A percentile compares a stretch with the other conserved stretches of the same genome.
Conservation (phyloP, 2,888 invertebrate genomes). For the Hirudinaria manillensis region DNA sequence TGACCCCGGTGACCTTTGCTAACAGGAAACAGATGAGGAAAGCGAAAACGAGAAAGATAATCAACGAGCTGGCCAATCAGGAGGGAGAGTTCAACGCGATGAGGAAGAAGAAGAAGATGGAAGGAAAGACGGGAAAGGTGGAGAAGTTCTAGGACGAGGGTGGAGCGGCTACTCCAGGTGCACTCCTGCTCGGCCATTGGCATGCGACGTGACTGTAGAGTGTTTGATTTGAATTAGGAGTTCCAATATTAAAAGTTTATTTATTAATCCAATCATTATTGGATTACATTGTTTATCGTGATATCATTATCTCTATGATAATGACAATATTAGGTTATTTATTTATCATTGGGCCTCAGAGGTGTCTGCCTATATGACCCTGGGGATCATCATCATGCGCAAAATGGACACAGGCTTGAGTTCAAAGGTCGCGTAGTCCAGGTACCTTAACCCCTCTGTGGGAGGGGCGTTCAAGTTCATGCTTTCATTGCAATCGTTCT, state of each 20-base stretch:
- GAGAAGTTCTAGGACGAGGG: conserved; percentile 5
- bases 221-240: no score
- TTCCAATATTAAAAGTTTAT: no score
- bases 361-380: no score
- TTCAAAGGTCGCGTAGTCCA: not conserved
- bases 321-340: no score
- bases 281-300: no score
- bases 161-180: no score
- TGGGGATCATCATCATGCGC: not conserved
- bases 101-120: conserved; percentile 17
- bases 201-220: no score
- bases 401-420: not conserved
- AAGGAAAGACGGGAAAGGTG: conserved; percentile 23
- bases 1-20: not conserved
- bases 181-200: no score
- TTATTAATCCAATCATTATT: no score
- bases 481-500: not conserved
- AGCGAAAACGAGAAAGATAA: conserved; percentile 23
- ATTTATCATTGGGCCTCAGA: no score
- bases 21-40: conserved; percentile 22
- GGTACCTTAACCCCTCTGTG: not conserved
- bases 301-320: no score
- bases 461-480: not conserved
- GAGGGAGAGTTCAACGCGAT: conserved; percentile 22
- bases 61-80: conserved; percentile 24